Evolutionary conservation across 2,797 vertebrate species (phyloP).

Genomic region (Micropoecilia bifurca): DNA sequence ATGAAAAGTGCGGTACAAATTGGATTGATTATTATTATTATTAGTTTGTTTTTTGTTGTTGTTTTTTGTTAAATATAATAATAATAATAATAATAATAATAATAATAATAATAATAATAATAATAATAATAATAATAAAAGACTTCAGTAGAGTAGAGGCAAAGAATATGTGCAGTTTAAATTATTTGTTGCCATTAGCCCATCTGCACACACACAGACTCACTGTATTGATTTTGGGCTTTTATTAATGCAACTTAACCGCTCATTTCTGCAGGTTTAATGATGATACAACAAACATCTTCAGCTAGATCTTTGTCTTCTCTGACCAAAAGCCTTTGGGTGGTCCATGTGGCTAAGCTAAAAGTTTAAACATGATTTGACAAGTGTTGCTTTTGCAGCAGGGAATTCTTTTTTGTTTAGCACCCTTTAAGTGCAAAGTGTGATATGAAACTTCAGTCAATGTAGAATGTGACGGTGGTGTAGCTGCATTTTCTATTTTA

Average conservation of each 20-base stretch:
- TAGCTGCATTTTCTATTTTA: background rate
- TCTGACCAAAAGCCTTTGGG: background rate
- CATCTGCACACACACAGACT: too few species aligned
- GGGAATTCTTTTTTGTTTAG: background rate
- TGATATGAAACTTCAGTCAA: background rate
- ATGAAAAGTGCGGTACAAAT: too few species aligned
- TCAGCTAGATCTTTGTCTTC: background rate
- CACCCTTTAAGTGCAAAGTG: background rate
- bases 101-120: background rate
- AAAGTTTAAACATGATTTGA: background rate
- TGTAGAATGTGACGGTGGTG: background rate
- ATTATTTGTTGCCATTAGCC: background rate
- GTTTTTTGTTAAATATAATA: background rate
- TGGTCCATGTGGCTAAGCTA: background rate
- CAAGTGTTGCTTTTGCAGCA: background rate
- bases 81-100: background rate
- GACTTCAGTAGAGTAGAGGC: background rate
- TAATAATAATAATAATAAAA: background rate
- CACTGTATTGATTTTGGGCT: background rate
- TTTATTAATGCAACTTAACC: background rate
- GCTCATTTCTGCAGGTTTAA: background rate
- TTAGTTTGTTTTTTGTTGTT: background rate
- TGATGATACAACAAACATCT: too few species aligned
- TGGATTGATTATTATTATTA: too few species aligned
- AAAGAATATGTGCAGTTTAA: constrained; percentile 1